phyloP scores from a whole-genome alignment of 2,113 vertebrate genomes.

The Callorhinus ursinus region DNA sequence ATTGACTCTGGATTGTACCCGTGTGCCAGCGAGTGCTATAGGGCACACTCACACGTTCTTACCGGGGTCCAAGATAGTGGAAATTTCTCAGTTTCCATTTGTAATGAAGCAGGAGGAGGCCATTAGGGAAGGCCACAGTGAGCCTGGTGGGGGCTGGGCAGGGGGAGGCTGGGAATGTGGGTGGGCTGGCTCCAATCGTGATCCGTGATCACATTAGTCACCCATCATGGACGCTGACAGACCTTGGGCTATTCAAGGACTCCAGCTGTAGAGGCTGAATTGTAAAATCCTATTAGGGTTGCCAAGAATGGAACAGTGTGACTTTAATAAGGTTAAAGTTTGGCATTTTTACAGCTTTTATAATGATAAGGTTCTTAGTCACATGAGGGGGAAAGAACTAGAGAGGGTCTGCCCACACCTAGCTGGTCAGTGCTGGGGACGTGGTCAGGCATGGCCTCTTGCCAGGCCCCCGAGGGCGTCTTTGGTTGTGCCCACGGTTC shows the following conservation, averaged over 20 bases:
- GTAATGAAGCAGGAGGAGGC: conserved; percentile 72
- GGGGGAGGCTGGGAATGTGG: neutral
- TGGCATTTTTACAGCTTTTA: conserved; percentile 61
- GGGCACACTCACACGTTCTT: rapidly evolving
- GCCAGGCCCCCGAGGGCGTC: neutral
- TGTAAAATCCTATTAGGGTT: conserved; percentile 57
- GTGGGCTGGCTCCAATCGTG: conserved; percentile 56
- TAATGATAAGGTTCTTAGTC: conserved; percentile 55
- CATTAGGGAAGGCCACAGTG: conserved; percentile 65
- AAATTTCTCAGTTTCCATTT: conserved; percentile 81
- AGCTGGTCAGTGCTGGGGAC: neutral
- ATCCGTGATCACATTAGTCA: conserved; percentile 73
- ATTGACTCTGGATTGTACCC: neutral
- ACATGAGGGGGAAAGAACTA: neutral
- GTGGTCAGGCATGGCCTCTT: neutral
- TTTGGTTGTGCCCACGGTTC: neutral
- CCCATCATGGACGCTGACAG: conserved; percentile 50
- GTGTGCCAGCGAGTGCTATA: neutral
- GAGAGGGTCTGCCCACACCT: neutral
- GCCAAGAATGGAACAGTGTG: conserved; percentile 52
- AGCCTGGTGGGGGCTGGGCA: neutral
- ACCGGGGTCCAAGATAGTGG: conserved; percentile 68
- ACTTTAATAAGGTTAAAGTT: conserved; percentile 69
- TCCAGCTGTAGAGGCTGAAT: conserved; percentile 45
- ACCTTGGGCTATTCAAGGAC: conserved; percentile 64